phyloP scores from a whole-genome alignment of 1,140 invertebrate species.

The Ectropis grisescens region DNA sequence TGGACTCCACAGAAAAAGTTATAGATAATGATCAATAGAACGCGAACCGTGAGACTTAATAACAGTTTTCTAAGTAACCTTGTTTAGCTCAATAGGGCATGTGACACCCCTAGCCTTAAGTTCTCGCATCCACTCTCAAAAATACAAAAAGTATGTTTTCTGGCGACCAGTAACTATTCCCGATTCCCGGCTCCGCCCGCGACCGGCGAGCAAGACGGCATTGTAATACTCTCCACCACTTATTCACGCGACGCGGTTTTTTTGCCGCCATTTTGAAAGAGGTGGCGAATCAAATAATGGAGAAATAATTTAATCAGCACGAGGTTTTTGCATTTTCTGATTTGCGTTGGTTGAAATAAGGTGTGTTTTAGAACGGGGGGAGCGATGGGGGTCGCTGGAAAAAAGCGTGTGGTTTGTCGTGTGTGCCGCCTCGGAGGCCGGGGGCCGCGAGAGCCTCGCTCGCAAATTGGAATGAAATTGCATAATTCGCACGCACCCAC shows the following conservation, averaged over 20 bases:
- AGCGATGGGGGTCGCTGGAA: slow-evolving; percentile 31
- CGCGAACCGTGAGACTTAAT: no score
- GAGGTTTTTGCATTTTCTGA: slow-evolving; percentile 12
- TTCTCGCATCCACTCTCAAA: no score
- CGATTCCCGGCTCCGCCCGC: no score
- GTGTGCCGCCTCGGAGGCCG: slow-evolving; percentile 31
- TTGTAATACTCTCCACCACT: no score
- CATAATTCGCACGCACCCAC: slow-evolving; percentile 38
- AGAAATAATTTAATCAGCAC: slow-evolving; percentile 59
- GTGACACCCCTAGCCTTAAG: no score
- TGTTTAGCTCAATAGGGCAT: no score
- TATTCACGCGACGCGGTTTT: slow-evolving; percentile 15
- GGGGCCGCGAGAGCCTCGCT: slow-evolving; percentile 16
- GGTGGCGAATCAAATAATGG: slow-evolving; percentile 65
- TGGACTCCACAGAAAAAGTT: no score
- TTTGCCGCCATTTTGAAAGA: slow-evolving; percentile 61
- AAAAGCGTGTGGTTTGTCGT: slow-evolving; percentile 41
- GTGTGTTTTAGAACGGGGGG: slow-evolving; percentile 22
- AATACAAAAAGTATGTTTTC: no score
- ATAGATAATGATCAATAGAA: no score
- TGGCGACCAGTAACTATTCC: no score
- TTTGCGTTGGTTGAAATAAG: slow-evolving; percentile 20
- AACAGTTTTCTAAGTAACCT: no score
- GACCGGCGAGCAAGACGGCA: no score
- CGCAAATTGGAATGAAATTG: slow-evolving; percentile 57